These are phyloP conservation scores for Drosophila nigritarsus DNA, from an alignment of 2,888 invertebrate species.

Conservation along the genomic window DNA sequence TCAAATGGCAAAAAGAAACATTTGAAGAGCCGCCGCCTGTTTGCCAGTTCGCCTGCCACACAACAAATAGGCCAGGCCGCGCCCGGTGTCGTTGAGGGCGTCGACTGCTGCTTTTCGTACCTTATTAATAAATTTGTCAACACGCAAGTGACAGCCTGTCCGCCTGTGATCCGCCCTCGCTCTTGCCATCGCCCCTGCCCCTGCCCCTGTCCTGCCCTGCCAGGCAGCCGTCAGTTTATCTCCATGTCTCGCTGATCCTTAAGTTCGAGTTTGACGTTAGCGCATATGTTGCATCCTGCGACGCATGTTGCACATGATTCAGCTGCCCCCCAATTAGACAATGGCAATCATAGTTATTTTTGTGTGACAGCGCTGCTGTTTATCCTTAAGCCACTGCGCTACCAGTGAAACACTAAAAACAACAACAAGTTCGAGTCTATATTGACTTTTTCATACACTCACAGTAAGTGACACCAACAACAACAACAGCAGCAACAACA, in stretches of 20 bases:
- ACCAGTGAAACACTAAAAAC: not conserved
- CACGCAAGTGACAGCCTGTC: constrained; percentile 82
- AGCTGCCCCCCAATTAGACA: constrained; percentile 64
- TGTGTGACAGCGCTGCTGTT: constrained; percentile 11
- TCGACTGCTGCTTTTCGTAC: constrained; percentile 76
- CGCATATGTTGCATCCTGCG: constrained; percentile 73
- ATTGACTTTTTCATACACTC: constrained; percentile 63
- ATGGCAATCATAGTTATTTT: constrained; percentile 36
- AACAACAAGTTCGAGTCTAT: constrained; percentile 12
- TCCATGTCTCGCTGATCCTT: constrained; percentile 61
- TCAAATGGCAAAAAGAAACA: constrained; percentile 66
- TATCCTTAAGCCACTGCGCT: not conserved
- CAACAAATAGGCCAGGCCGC: constrained; percentile 74
- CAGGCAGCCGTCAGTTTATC: constrained; percentile 59
- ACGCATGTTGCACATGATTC: constrained; percentile 41
- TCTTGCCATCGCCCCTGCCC: constrained; percentile 27
- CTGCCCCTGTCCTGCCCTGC: constrained; percentile 4
- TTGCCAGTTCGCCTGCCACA: constrained; percentile 31
- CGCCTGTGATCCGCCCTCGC: constrained; percentile 63
- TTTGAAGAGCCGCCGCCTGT: constrained; percentile 76
- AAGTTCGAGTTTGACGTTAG: constrained; percentile 60
- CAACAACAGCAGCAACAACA: constrained; percentile 32
- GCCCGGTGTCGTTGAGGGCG: constrained; percentile 72
- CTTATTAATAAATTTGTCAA: constrained; percentile 85
- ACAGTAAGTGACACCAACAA: constrained; percentile 67